Percentiles rank a stretch among this genome's conserved stretches.
Evolutionary conservation across 37 sponge, comb jelly and placozoan species (phyloP).

Genomic region (Halisarca cf. caerulea): DNA sequence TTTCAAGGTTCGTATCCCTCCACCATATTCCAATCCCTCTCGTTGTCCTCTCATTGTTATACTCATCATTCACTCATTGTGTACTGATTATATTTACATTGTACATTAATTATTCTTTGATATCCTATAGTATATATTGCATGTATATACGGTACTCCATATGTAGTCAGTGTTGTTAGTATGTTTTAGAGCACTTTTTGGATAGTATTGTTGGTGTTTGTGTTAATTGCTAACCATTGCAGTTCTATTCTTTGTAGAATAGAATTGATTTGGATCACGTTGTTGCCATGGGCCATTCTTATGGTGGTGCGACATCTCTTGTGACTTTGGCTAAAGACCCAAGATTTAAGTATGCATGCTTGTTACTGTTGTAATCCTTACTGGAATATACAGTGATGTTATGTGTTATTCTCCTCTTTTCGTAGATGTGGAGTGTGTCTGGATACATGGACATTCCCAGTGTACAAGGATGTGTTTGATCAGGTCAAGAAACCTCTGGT

Average conservation of each 20-base stretch:
- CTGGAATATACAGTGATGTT: neutral
- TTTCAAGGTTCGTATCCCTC: no score
- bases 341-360: slow-evolving; percentile 55
- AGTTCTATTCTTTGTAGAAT: slow-evolving; percentile 42
- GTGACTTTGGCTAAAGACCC: slow-evolving; percentile 60
- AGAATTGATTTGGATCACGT: slow-evolving; percentile 47
- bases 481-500: slow-evolving; percentile 55
- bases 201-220: no score
- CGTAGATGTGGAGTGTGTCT: slow-evolving; percentile 66
- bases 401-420: neutral
- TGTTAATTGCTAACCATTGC: no score
- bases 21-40: no score
- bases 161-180: neutral
- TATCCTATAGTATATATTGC: no score
- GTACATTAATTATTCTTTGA: no score
- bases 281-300: slow-evolving; percentile 78
- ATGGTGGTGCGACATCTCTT: slow-evolving; percentile 67
- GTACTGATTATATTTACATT: no score
- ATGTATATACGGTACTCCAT: no score
- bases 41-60: no score
- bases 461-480: slow-evolving; percentile 50
- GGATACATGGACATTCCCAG: slow-evolving; percentile 72
- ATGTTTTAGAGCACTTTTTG: no score
- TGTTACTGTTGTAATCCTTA: neutral
- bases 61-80: no score